Percentiles rank a stretch among this genome's conserved stretches.
Evolutionary conservation across 2,797 vertebrate species (phyloP).

Genomic region (Harpagifer antarcticus): DNA sequence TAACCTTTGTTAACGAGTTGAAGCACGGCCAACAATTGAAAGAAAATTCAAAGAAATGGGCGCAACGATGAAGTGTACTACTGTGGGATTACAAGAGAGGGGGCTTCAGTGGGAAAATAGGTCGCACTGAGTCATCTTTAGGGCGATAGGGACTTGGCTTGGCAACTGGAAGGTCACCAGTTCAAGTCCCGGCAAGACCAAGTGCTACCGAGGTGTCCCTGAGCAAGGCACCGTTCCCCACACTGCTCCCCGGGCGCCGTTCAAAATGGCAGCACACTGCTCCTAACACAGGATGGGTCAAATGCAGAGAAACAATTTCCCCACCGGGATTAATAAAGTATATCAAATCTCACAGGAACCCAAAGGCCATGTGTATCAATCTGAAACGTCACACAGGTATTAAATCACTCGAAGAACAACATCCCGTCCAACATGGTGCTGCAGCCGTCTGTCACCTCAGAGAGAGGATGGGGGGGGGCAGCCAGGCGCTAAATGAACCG

Average conservation of each 20-base stretch:
- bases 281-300: too few species aligned
- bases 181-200: too few species aligned
- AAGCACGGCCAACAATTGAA: not conserved
- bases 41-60: constrained; percentile 24
- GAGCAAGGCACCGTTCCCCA: too few species aligned
- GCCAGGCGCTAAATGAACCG: constrained; percentile 77
- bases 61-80: constrained; percentile 32
- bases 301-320: too few species aligned
- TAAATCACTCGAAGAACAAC: constrained; percentile 26
- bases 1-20: not conserved
- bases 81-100: constrained; percentile 37
- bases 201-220: too few species aligned
- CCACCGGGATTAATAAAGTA: too few species aligned
- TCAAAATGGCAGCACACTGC: too few species aligned
- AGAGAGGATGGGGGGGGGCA: constrained; percentile 61
- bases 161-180: too few species aligned
- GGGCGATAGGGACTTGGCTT: too few species aligned
- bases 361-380: constrained; percentile 31
- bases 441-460: constrained; percentile 47
- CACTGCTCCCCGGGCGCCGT: too few species aligned
- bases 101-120: constrained; percentile 56
- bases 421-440: not conserved
- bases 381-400: not conserved
- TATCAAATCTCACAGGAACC: constrained; percentile 29
- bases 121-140: constrained; percentile 57